Percentiles rank a stretch among this genome's conserved stretches.
phyloP scores from a whole-genome alignment of 2,888 invertebrate genomes.

The Stenurella melanura region DNA sequence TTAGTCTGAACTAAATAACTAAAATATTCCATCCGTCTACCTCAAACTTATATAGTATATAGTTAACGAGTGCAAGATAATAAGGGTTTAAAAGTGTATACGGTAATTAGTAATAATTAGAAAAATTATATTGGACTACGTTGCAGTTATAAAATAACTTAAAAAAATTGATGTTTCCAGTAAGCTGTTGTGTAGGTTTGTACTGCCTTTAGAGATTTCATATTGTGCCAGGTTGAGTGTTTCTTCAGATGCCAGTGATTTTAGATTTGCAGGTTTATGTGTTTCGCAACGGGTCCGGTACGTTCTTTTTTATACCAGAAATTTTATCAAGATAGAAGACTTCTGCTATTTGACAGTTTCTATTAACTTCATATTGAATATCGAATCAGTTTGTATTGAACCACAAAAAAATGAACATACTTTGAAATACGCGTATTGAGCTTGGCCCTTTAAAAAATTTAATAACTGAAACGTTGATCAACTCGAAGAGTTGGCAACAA shows the following conservation, averaged over 20 bases:
- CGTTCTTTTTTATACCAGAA: slow-evolving; percentile 32
- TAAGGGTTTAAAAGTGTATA: slow-evolving; percentile 73
- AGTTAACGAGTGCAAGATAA: slow-evolving; percentile 69
- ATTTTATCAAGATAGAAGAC: slow-evolving; percentile 13
- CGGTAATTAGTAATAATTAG: slow-evolving; percentile 65
- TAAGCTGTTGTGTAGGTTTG: slow-evolving; percentile 67
- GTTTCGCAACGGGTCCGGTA: slow-evolving; percentile 42
- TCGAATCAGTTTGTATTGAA: neutral
- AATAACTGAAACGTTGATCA: too few species aligned
- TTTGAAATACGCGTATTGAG: neutral
- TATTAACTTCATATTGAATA: neutral
- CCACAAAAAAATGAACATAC: slow-evolving; percentile 14
- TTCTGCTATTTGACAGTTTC: neutral
- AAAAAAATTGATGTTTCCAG: slow-evolving; percentile 65
- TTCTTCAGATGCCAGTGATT: slow-evolving; percentile 57
- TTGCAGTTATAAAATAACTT: slow-evolving; percentile 69
- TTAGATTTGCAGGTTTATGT: slow-evolving; percentile 48
- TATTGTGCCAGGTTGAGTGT: slow-evolving; percentile 63
- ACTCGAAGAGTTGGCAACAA: too few species aligned
- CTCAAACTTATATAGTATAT: slow-evolving; percentile 67
- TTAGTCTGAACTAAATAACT: slow-evolving; percentile 40
- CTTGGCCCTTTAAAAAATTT: too few species aligned
- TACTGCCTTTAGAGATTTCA: slow-evolving; percentile 62
- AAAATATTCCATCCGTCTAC: slow-evolving; percentile 73
- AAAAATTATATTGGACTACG: slow-evolving; percentile 64